Percentiles rank a stretch among this genome's conserved stretches.
These are phyloP conservation scores for Perca schrenkii DNA, from an alignment of 2,113 vertebrate species.

Conservation along the genomic window DNA sequence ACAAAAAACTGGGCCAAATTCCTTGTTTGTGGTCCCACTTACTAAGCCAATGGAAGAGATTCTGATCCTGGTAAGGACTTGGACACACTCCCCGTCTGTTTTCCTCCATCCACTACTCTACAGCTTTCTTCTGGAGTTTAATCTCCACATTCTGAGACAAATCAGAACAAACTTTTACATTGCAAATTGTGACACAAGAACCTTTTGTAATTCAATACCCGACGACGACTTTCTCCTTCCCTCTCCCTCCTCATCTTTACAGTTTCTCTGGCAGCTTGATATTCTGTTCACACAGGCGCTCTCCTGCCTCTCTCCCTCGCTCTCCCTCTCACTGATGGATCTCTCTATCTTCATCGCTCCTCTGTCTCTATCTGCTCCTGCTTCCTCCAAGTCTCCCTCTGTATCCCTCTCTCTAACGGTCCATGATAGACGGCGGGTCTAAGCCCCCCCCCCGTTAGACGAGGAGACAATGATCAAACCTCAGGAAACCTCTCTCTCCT, in stretches of 20 bases:
- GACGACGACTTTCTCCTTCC: not conserved
- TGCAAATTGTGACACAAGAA: not conserved
- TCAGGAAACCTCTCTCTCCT: slow-evolving; percentile 29
- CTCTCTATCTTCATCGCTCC: slow-evolving; percentile 37
- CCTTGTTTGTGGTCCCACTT: no score
- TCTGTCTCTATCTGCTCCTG: slow-evolving; percentile 14
- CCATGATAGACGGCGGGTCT: slow-evolving; percentile 51
- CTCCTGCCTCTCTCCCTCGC: slow-evolving; percentile 15
- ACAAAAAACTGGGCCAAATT: no score
- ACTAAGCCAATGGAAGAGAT: no score
- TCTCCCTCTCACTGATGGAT: slow-evolving; percentile 37
- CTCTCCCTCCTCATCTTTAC: not conserved
- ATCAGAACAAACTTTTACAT: not conserved
- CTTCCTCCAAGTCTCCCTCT: slow-evolving; percentile 1
- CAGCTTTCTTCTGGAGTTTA: not conserved
- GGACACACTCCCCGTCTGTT: not conserved
- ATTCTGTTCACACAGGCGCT: slow-evolving; percentile 13
- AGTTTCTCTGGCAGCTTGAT: not conserved
- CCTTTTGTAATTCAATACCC: not conserved
- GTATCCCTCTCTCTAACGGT: not conserved
- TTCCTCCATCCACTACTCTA: not conserved
- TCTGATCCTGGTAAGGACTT: no score
- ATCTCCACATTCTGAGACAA: not conserved
- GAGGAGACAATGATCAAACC: slow-evolving; percentile 70
- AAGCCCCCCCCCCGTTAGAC: slow-evolving; percentile 45